These are phyloP conservation scores for Drosophila buzzatii DNA, from an alignment of 2,888 invertebrate species.

Conservation along the genomic window DNA sequence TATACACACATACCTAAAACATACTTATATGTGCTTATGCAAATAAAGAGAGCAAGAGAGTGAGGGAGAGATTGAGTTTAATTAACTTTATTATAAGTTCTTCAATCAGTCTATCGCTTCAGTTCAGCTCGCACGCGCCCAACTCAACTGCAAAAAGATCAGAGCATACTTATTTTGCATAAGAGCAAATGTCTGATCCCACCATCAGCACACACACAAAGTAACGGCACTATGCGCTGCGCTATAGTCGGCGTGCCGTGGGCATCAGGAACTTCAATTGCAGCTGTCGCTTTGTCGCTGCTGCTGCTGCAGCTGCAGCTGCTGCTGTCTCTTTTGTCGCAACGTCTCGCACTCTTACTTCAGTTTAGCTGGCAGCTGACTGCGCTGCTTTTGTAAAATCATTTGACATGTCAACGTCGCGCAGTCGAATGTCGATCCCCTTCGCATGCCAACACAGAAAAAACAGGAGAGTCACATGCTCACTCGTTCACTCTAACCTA, in stretches of 20 bases:
- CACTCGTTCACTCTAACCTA: not conserved
- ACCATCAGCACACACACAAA: not conserved
- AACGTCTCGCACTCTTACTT: slow-evolving; percentile 14
- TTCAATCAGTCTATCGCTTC: not conserved
- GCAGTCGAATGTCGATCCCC: slow-evolving; percentile 29
- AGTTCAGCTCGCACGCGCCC: not conserved
- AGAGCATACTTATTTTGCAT: not conserved
- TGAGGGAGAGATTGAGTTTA: not conserved
- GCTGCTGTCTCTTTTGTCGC: slow-evolving; percentile 18
- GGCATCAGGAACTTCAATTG: slow-evolving; percentile 13
- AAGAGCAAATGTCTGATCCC: slow-evolving; percentile 13
- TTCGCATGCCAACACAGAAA: slow-evolving; percentile 20
- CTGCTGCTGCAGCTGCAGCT: not conserved
- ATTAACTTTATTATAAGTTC: not conserved
- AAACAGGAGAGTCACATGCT: not conserved
- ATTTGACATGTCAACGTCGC: slow-evolving; percentile 68
- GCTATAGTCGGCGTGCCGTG: slow-evolving; percentile 1
- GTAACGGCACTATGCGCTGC: not conserved
- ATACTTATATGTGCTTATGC: slow-evolving; percentile 1
- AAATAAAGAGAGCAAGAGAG: not conserved
- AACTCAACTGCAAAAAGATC: slow-evolving; percentile 2
- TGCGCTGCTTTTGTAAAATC: slow-evolving; percentile 46
- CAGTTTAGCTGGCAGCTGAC: slow-evolving; percentile 26
- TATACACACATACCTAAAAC: not conserved
- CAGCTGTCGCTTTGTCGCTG: slow-evolving; percentile 8